Percentiles rank a stretch among this genome's conserved stretches.
Conservation (phyloP, 2,797 vertebrate genomes). For the Lophius americanus region DNA sequence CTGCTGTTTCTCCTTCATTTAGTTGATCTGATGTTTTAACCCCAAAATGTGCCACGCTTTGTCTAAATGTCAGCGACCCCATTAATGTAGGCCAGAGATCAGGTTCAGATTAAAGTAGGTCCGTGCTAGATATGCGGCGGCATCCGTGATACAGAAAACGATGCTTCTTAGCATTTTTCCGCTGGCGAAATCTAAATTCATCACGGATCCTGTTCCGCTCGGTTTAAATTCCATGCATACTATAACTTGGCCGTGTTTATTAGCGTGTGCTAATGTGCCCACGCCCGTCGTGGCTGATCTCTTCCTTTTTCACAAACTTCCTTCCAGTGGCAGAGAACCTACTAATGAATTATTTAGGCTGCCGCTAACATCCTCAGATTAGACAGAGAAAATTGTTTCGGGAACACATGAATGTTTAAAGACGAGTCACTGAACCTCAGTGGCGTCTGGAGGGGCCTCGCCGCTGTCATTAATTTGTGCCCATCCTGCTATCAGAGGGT, state of each 20-base stretch:
- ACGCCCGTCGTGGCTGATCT: constrained; percentile 61
- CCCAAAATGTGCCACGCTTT: no score
- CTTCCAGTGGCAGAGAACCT: constrained; percentile 65
- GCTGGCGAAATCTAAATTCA: background rate
- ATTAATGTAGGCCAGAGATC: no score
- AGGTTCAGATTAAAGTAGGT: no score
- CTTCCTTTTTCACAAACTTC: constrained; percentile 57
- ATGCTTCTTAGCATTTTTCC: background rate
- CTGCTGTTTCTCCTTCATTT: no score
- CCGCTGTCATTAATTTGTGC: constrained; percentile 72
- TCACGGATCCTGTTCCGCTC: constrained; percentile 6
- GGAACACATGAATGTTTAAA: constrained; percentile 85
- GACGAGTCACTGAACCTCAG: constrained; percentile 74
- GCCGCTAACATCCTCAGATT: constrained; percentile 78
- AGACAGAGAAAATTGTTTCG: constrained; percentile 81
- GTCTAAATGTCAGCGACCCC: no score
- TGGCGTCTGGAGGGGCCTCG: constrained; percentile 55
- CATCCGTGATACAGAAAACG: background rate
- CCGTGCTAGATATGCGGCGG: no score
- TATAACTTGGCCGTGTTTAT: constrained; percentile 45
- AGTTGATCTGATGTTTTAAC: no score
- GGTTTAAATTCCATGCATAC: background rate
- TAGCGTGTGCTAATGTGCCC: constrained; percentile 40
- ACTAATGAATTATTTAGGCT: constrained; percentile 79
- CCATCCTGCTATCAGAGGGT: constrained; percentile 59